phyloP scores from a whole-genome alignment of 2,797 vertebrate genomes.

The Chanos chanos region DNA sequence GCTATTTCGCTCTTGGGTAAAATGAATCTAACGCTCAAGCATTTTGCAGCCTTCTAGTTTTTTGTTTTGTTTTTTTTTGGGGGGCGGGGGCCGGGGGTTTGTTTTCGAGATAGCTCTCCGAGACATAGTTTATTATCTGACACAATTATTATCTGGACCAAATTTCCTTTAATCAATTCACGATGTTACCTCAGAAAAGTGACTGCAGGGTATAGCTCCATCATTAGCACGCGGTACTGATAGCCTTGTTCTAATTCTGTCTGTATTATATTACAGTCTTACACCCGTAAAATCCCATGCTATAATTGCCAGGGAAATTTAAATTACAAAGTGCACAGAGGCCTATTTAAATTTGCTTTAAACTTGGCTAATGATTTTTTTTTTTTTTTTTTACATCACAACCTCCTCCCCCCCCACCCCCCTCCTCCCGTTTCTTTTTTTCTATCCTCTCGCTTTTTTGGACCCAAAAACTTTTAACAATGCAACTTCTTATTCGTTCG shows the following conservation, averaged over 20 bases:
- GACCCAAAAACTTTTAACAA: slow-evolving; percentile 25
- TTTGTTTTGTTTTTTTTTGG: too few species aligned
- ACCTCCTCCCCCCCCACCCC: not conserved
- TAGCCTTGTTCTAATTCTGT: slow-evolving; percentile 19
- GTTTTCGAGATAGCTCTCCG: slow-evolving; percentile 10
- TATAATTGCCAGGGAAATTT: slow-evolving; percentile 47
- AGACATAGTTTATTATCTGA: slow-evolving; percentile 13
- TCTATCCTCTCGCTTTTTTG: slow-evolving; percentile 17
- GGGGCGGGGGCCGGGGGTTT: too few species aligned
- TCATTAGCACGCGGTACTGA: slow-evolving; percentile 32
- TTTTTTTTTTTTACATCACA: not conserved
- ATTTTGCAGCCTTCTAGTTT: too few species aligned
- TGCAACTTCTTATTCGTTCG: too few species aligned
- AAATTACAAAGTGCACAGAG: slow-evolving; percentile 47
- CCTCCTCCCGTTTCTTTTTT: not conserved
- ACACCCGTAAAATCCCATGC: slow-evolving; percentile 26
- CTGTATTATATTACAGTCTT: slow-evolving; percentile 14
- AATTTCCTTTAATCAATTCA: slow-evolving; percentile 31
- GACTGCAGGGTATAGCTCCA: slow-evolving; percentile 11
- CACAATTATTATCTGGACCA: slow-evolving; percentile 29
- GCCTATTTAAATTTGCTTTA: slow-evolving; percentile 50
- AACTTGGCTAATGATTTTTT: slow-evolving; percentile 43
- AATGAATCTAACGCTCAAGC: too few species aligned
- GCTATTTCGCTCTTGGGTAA: not conserved
- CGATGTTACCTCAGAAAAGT: slow-evolving; percentile 3